A percentile compares a stretch with the other conserved stretches of the same genome.
Evolutionary conservation across 2,888 invertebrate species (phyloP).

Genomic region (Anaspis maculata): DNA sequence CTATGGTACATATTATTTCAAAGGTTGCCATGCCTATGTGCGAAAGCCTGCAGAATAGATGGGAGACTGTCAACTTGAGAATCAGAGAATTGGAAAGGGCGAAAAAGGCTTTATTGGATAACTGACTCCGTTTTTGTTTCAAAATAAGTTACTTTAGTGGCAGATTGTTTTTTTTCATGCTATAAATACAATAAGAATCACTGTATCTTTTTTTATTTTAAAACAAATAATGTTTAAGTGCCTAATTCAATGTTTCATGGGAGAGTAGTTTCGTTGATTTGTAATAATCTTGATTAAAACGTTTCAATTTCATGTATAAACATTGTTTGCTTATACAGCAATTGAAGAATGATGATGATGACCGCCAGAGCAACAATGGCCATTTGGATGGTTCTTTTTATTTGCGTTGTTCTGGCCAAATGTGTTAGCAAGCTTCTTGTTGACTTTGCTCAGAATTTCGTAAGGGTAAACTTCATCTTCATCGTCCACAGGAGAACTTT

Average conservation of each 20-base stretch:
- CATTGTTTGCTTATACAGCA: no score
- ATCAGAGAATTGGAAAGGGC: slow-evolving; percentile 29
- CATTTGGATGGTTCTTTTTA: slow-evolving; percentile 19
- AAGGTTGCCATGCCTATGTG: slow-evolving; percentile 43
- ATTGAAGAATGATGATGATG: slow-evolving; percentile 23
- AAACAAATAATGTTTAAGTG: no score
- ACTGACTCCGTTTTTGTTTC: no score
- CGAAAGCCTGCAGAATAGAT: slow-evolving; percentile 32
- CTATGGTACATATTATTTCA: slow-evolving; percentile 52
- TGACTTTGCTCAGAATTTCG: slow-evolving; percentile 54
- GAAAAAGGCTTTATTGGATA: no score
- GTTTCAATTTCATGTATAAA: no score
- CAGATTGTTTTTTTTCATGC: no score
- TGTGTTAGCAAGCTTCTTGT: slow-evolving; percentile 33
- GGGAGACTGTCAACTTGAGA: slow-evolving; percentile 26
- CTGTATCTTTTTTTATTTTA: no score
- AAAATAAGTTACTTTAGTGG: no score
- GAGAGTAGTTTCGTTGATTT: no score
- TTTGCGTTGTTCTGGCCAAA: slow-evolving; percentile 10
- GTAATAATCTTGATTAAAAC: no score
- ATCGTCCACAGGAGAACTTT: slow-evolving; percentile 56
- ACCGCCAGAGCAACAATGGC: slow-evolving; percentile 31
- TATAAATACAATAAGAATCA: no score
- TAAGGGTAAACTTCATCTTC: slow-evolving; percentile 50
- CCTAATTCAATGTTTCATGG: no score